Evolutionary conservation across 2,113 vertebrate genomes (phyloP).

Genomic region (Tragulus kanchil): DNA sequence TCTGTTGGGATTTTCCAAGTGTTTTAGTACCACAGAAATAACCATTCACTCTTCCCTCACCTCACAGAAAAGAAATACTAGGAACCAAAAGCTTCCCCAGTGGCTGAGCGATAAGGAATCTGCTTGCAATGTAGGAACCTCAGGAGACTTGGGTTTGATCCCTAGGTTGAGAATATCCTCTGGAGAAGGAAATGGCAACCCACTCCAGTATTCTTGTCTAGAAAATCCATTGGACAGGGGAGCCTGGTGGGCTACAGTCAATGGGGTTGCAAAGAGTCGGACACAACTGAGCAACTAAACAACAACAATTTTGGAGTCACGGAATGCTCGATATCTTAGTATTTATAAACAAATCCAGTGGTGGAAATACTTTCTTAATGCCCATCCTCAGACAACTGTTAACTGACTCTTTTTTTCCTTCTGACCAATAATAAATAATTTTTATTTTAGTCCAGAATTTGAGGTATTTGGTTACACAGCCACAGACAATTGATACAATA

Average conservation of each 20-base stretch:
- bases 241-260: no score
- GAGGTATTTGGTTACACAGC: neutral
- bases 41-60: neutral
- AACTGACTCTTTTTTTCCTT: no score
- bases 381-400: neutral
- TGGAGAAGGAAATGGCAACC: no score
- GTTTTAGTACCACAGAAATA: slow-evolving; percentile 26
- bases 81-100: neutral
- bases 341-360: slow-evolving; percentile 33
- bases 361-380: slow-evolving; percentile 41
- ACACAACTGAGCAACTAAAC: no score
- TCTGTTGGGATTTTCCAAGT: slow-evolving; percentile 19
- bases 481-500: neutral
- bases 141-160: no score
- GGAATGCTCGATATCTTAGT: neutral
- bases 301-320: neutral
- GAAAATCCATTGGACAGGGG: no score
- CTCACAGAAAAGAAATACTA: slow-evolving; percentile 40
- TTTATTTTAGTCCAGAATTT: neutral
- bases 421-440: neutral
- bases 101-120: no score
- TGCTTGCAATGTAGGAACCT: no score
- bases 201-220: no score
- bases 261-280: no score
- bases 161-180: no score